Evolutionary conservation across 2,888 invertebrate species (phyloP), one percentile per base, ranked within the genome.

Genomic region (Anticlea derivata): DNA sequence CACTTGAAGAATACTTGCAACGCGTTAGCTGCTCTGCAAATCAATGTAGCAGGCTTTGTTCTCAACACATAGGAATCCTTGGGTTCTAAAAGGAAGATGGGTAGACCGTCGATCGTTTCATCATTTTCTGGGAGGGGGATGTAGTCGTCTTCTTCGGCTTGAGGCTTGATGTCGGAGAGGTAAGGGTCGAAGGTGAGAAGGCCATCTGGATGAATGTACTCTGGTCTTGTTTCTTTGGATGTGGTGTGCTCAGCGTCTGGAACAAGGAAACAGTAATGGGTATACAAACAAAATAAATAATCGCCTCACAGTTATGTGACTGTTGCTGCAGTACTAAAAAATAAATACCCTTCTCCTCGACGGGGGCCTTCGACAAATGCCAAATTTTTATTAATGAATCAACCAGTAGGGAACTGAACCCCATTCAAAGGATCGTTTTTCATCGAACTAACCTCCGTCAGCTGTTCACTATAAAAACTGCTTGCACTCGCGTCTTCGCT

Each of bases 21-120:
- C 11, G 98, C 97, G 81, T 97, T 96, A 3, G 96, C 95, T 0
- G 97, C 98, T 67, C 95, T 94, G 77, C 99, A 99, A 41, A 94
- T 93, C 23, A 99, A 88, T 1, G 94, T 94, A 0, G 97, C 98
- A 23, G 98, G 97, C 66, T 96, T 95, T 70, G 95, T 96, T 75
- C 97, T 95, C 30, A 98, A 94, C 55, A 98, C 97, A 84, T 95
- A 98, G 0, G 96, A 93, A 78, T 96, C 95, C 70, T 96, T 93
- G 1, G 98, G 98, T 77, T 98, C 97, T 58, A 94, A 91, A 10
- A 97, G 92, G 78, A 98, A 98, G 61, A 96, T 94, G 7, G 98
- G 98, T 58, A 96, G 85, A 30, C 95, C 94, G 40, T 94, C 94
- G 50, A 94, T 93, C 5, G 93, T 93, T 66, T 89, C 88, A 27